phyloP scores from a whole-genome alignment of 2,113 vertebrate species.

The Phalacrocorax aristotelis region DNA sequence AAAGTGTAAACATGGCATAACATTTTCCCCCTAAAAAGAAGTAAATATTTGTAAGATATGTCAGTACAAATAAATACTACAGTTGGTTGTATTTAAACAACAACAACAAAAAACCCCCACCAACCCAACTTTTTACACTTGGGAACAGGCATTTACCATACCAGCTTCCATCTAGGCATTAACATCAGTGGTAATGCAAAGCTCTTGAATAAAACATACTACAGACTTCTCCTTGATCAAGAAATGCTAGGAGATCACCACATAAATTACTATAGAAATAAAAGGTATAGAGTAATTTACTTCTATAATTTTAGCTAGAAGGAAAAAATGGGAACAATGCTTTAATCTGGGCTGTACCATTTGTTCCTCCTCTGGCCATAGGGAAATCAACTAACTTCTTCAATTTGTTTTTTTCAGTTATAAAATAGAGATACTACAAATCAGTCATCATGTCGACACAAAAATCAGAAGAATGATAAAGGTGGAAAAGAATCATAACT shows the following conservation, averaged over 20 bases:
- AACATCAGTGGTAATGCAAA: not conserved
- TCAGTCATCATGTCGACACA: not conserved
- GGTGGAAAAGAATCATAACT: not conserved
- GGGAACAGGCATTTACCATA: not conserved
- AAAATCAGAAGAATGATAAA: not conserved
- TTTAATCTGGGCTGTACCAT: not conserved
- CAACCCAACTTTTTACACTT: not conserved
- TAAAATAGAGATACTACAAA: not conserved
- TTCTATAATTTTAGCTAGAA: not conserved
- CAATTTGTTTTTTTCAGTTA: not conserved
- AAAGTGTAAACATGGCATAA: not conserved
- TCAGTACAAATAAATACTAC: not conserved
- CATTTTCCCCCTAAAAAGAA: not conserved
- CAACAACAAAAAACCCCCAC: not conserved
- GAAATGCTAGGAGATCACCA: not conserved
- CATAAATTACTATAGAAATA: not conserved
- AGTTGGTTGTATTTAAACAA: not conserved
- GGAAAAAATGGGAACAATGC: not conserved
- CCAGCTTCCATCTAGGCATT: not conserved
- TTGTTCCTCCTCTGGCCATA: not conserved
- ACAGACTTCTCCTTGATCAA: not conserved
- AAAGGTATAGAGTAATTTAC: not conserved
- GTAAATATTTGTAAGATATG: not conserved
- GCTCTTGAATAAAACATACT: not conserved
- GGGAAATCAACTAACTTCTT: not conserved